phyloP scores from a whole-genome alignment of 2,113 vertebrate genomes.

The human (Homo sapiens) region GRCh38 chr11:88961501-88962000 shows the following conservation, averaged over 20 bases:
- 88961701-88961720: slow-evolving; percentile 35
- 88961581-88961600: slow-evolving; percentile 4
- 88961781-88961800: neutral
- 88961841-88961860: neutral
- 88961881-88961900: neutral
- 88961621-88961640: slow-evolving; percentile 35
- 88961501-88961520: slow-evolving; percentile 17
- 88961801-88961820: neutral
- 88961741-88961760: neutral
- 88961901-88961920: neutral
- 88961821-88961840: neutral
- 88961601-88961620: slow-evolving; percentile 6
- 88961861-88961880: neutral
- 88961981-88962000: neutral
- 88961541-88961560: slow-evolving; percentile 43
- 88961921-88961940: neutral
- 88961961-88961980: neutral
- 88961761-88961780: neutral
- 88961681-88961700: neutral
- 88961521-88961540: slow-evolving; percentile 20
- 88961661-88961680: neutral
- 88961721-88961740: neutral
- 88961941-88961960: neutral
- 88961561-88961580: slow-evolving; percentile 35
- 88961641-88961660: slow-evolving; percentile 21